Evolutionary conservation across 2,797 vertebrate genomes (phyloP).

Genomic region (Mus caroli): DNA sequence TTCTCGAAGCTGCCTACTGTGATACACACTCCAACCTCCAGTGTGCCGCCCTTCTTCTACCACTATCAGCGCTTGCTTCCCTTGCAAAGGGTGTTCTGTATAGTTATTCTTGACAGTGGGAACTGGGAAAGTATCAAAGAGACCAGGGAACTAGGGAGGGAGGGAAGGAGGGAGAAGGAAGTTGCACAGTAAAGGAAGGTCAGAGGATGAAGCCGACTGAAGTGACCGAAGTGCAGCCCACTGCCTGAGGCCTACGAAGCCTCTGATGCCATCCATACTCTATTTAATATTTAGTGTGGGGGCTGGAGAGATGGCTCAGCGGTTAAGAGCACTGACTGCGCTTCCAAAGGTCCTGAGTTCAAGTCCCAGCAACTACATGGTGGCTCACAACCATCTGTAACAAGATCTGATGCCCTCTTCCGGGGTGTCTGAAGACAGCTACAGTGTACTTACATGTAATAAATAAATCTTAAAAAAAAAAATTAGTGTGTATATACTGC

Average conservation of each 20-base stretch:
- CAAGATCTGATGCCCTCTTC: no score
- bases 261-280: rapidly evolving
- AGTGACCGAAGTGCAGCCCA: neutral
- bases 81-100: neutral
- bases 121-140: neutral
- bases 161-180: neutral
- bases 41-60: neutral
- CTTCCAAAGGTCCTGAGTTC: no score
- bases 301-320: no score
- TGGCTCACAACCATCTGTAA: no score
- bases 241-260: neutral
- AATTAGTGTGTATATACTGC: neutral
- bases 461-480: no score
- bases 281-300: neutral
- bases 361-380: no score
- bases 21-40: neutral
- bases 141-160: neutral
- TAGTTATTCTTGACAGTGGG: neutral
- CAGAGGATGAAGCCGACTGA: neutral
- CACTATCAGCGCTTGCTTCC: neutral
- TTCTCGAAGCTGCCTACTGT: neutral
- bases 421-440: no score
- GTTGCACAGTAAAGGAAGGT: neutral
- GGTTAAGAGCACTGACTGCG: no score
- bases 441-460: no score